phyloP scores from a whole-genome alignment of 2,797 vertebrate genomes.

The Gobionotothen gibberifrons region DNA sequence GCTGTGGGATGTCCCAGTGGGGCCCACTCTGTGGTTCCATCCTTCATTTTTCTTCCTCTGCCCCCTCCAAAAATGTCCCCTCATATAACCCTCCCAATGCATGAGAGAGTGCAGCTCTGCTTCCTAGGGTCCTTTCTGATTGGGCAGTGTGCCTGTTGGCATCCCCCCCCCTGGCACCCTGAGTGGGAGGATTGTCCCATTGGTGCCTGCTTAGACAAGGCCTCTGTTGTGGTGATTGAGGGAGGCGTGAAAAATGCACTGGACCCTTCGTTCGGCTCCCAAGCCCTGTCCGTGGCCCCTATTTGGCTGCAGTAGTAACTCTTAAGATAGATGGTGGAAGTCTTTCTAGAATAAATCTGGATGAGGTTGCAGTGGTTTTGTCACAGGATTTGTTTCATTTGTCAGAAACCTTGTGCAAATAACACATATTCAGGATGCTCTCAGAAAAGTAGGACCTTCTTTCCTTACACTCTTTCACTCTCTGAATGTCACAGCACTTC shows the following conservation, averaged over 20 bases:
- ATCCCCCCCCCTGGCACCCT: constrained; percentile 71
- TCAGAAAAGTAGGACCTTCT: not conserved
- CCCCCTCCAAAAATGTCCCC: constrained; percentile 44
- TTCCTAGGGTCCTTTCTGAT: constrained; percentile 70
- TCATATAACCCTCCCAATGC: constrained; percentile 51
- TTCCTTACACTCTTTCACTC: not conserved
- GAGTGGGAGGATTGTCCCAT: constrained; percentile 75
- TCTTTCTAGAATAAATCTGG: not conserved
- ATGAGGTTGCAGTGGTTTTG: constrained; percentile 1
- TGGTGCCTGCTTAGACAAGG: constrained; percentile 77
- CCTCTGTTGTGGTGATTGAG: constrained; percentile 79
- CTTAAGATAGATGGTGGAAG: constrained; percentile 33
- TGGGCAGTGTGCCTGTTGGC: constrained; percentile 75
- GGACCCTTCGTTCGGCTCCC: constrained; percentile 68
- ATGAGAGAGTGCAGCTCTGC: constrained; percentile 56
- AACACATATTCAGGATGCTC: constrained; percentile 6
- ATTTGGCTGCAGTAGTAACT: constrained; percentile 53
- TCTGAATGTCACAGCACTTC: constrained; percentile 21
- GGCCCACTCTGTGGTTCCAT: constrained; percentile 58
- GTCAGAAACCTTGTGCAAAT: not conserved
- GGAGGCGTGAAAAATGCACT: constrained; percentile 79
- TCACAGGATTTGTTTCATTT: not conserved
- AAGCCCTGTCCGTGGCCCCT: constrained; percentile 75
- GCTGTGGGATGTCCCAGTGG: constrained; percentile 63
- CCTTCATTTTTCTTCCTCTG: constrained; percentile 20